Percentiles rank a stretch among this genome's conserved stretches.
phyloP scores from a whole-genome alignment of 1,140 invertebrate species.

The Platyscapa corneri region DNA sequence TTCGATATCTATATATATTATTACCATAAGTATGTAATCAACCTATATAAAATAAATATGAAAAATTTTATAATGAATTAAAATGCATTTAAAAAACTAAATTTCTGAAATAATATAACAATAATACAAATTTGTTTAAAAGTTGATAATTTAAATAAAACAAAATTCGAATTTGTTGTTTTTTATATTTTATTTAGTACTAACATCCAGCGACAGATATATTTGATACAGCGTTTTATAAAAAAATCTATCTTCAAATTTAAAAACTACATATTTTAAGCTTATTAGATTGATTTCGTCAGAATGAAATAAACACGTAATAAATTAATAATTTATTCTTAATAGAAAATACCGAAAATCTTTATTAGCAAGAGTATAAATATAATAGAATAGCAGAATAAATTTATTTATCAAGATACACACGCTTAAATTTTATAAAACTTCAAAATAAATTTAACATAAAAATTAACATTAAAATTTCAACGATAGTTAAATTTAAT shows the following conservation, averaged over 20 bases:
- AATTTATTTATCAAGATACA: not conserved
- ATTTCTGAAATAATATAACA: too few relatives aligned
- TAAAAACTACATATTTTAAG: not conserved
- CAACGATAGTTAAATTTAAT: not conserved
- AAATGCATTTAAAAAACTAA: too few relatives aligned
- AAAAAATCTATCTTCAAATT: not conserved
- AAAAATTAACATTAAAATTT: not conserved
- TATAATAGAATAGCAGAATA: not conserved
- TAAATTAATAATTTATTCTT: not conserved
- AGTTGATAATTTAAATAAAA: too few relatives aligned
- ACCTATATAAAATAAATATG: not conserved
- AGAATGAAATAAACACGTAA: not conserved
- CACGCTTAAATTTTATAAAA: not conserved
- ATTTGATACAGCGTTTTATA: too few relatives aligned
- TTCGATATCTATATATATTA: not conserved
- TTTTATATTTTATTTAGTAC: not conserved
- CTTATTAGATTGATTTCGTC: not conserved
- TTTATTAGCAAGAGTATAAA: not conserved
- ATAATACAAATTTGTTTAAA: too few relatives aligned
- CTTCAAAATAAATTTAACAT: not conserved
- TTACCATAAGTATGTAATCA: not conserved
- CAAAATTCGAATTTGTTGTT: too few relatives aligned
- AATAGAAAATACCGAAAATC: not conserved
- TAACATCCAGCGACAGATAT: too few relatives aligned
- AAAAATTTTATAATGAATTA: not conserved